phyloP scores from a whole-genome alignment of 2,888 invertebrate species.

The Eucera pruinosa region DNA sequence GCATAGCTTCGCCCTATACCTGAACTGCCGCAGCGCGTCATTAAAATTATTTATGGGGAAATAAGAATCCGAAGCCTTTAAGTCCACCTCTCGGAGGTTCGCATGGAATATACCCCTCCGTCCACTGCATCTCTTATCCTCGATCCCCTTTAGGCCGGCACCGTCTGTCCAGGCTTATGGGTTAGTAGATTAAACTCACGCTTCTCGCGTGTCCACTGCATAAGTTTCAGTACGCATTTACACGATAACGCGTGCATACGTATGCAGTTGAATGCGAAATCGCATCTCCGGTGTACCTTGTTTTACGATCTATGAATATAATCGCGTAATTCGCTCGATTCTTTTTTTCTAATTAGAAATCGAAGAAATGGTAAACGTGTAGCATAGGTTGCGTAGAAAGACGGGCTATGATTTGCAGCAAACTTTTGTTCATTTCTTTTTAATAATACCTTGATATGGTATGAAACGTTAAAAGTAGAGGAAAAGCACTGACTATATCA shows the following conservation, averaged over 20 bases:
- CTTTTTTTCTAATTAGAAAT: not conserved
- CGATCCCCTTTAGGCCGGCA: constrained; percentile 60
- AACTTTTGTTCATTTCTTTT: no score
- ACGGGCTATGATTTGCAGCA: no score
- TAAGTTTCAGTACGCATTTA: constrained; percentile 45
- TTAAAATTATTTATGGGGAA: constrained; percentile 82
- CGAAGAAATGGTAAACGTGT: not conserved
- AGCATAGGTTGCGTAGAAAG: not conserved
- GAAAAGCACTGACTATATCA: no score
- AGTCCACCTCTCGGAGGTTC: constrained; percentile 66
- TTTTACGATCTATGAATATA: not conserved
- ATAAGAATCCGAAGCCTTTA: constrained; percentile 79
- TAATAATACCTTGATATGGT: no score
- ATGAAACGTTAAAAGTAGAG: no score
- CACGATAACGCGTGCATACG: constrained; percentile 1
- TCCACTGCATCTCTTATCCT: constrained; percentile 56
- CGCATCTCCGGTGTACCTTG: not conserved
- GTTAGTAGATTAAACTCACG: constrained; percentile 72
- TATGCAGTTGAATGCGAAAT: not conserved
- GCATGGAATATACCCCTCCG: constrained; percentile 55
- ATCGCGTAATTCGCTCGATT: not conserved
- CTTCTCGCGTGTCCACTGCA: constrained; percentile 44
- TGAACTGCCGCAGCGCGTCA: constrained; percentile 80
- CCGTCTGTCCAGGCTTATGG: constrained; percentile 63
- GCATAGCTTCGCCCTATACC: constrained; percentile 74